These are phyloP conservation scores for Epizoanthus stellaris DNA, from an alignment of 92 coral and sea anemone species.

Conservation along the genomic window DNA sequence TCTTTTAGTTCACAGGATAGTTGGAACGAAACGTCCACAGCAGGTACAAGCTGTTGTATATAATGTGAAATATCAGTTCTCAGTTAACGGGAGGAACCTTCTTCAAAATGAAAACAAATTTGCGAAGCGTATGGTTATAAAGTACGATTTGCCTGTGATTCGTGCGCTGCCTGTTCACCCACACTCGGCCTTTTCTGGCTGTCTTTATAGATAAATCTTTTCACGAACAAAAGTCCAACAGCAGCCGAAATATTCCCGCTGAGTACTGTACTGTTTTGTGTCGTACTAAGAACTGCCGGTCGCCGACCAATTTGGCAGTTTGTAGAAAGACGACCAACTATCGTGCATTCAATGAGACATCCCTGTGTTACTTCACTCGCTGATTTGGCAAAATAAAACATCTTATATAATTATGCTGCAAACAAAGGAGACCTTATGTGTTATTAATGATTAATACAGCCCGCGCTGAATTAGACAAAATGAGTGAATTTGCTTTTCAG, in stretches of 20 bases:
- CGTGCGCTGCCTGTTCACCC: not conserved
- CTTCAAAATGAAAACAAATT: no score
- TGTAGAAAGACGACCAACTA: slow-evolving; percentile 19
- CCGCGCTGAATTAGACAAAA: slow-evolving; percentile 20
- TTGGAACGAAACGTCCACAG: no score
- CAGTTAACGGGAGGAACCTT: no score
- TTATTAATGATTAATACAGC: slow-evolving; percentile 42
- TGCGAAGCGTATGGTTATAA: no score
- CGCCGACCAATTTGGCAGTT: slow-evolving; percentile 31
- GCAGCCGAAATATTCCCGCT: slow-evolving; percentile 25
- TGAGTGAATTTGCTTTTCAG: slow-evolving; percentile 29
- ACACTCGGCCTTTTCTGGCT: not conserved
- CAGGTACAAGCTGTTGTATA: no score
- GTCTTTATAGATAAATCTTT: slow-evolving; percentile 22
- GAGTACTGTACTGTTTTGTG: not conserved
- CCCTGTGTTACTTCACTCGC: slow-evolving; percentile 15
- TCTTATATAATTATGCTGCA: slow-evolving; percentile 46
- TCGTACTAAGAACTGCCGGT: not conserved
- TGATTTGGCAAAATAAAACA: slow-evolving; percentile 36
- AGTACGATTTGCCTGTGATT: no score
- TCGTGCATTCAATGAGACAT: slow-evolving; percentile 5
- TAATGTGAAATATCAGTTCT: no score
- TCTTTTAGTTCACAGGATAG: no score
- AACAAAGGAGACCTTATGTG: slow-evolving; percentile 44
- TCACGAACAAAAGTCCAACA: not conserved